phyloP scores from a whole-genome alignment of 1,140 invertebrate genomes.

The Leptinotarsa lineolata region DNA sequence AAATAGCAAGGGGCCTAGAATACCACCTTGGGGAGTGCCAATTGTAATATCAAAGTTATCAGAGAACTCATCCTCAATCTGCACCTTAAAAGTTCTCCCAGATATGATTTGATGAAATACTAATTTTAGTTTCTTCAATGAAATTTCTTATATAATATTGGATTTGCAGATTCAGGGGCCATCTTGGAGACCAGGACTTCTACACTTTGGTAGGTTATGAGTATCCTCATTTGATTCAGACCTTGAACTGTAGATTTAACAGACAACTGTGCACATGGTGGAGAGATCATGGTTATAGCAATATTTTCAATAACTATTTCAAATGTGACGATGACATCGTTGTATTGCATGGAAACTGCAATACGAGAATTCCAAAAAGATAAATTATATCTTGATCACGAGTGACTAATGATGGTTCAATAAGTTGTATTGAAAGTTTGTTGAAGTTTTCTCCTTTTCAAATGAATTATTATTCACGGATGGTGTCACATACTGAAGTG shows the following conservation, averaged over 20 bases:
- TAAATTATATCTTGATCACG: background rate
- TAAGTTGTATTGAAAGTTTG: background rate
- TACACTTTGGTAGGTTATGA: slow-evolving; percentile 77
- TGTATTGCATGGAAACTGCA: slow-evolving; percentile 86
- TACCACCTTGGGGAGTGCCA: too few species aligned
- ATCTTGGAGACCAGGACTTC: slow-evolving; percentile 88
- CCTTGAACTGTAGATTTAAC: slow-evolving; percentile 82
- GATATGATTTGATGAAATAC: too few species aligned
- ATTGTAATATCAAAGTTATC: too few species aligned
- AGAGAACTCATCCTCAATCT: too few species aligned
- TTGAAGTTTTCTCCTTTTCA: background rate
- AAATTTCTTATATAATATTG: background rate
- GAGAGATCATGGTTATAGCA: slow-evolving; percentile 76
- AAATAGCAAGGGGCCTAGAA: too few species aligned
- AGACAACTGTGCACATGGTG: slow-evolving; percentile 85
- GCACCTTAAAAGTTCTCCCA: too few species aligned
- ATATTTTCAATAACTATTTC: slow-evolving; percentile 78
- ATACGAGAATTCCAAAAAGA: slow-evolving; percentile 72
- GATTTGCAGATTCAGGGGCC: slow-evolving; percentile 59
- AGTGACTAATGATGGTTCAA: too few species aligned
- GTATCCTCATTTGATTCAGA: slow-evolving; percentile 74
- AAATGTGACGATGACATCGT: slow-evolving; percentile 71
- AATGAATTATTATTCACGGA: too few species aligned
- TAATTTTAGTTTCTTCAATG: background rate
- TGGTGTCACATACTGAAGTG: too few species aligned